These are phyloP conservation scores for Lophius piscatorius DNA, from an alignment of 2,113 vertebrate species.

Conservation along the genomic window DNA sequence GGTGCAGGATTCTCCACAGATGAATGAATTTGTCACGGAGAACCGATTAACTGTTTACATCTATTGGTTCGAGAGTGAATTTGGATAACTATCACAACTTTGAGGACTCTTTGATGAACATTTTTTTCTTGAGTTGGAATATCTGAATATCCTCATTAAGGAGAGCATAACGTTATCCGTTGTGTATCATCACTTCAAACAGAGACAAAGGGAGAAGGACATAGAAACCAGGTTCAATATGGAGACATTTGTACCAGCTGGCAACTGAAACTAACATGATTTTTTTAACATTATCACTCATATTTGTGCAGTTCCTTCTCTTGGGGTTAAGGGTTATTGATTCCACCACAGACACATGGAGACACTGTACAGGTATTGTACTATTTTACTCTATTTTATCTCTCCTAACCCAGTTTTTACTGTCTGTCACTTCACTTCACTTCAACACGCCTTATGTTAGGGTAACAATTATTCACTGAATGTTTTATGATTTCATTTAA, in stretches of 20 bases:
- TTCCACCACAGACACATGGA: slow-evolving; percentile 50
- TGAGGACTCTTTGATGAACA: neutral
- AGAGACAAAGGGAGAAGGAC: slow-evolving; percentile 10
- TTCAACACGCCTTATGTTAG: slow-evolving; percentile 22
- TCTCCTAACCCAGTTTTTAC: neutral
- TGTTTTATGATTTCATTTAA: slow-evolving; percentile 46
- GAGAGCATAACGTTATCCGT: neutral
- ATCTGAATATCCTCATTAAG: slow-evolving; percentile 24
- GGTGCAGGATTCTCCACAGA: slow-evolving; percentile 63
- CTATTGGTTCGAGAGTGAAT: slow-evolving; percentile 7
- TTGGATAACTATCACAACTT: neutral
- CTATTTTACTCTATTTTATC: slow-evolving; percentile 1
- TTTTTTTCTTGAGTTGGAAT: slow-evolving; percentile 11
- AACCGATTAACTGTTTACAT: slow-evolving; percentile 21
- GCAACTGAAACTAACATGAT: slow-evolving; percentile 43
- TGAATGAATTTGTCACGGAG: slow-evolving; percentile 42
- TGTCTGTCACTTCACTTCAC: slow-evolving; percentile 12
- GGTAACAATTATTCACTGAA: slow-evolving; percentile 52
- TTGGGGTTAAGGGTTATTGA: slow-evolving; percentile 49
- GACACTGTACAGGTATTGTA: slow-evolving; percentile 66
- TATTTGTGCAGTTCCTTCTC: slow-evolving; percentile 59
- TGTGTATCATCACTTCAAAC: slow-evolving; percentile 17
- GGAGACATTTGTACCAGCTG: slow-evolving; percentile 37
- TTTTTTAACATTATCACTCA: slow-evolving; percentile 58
- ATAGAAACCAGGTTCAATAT: slow-evolving; percentile 32